Base-by-base conservation (phyloP, 2,797 vertebrate species). In the Limnodromus scolopaceus region DNA sequence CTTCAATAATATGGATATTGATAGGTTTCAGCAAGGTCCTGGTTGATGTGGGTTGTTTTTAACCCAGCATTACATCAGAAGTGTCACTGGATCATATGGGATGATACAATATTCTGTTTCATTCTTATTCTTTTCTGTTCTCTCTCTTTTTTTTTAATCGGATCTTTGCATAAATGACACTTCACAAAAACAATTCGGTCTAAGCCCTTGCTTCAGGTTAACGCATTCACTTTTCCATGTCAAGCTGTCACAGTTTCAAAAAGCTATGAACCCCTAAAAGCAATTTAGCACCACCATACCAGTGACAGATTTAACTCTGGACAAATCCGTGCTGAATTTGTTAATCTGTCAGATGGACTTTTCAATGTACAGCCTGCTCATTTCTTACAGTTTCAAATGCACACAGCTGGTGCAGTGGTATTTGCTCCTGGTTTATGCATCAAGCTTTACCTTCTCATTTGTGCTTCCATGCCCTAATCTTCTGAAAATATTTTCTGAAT, bases 301-400 rank as follows among this genome's bases (percentile, higher is more conserved):
- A 74, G 63, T 82, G 86, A 63, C 66, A 87, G 86, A 82, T 94
- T 94, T 84, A 91, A 92, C 70, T 78, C 88, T n/a, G 86, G 86
- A 89, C 77, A 89, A 93, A 97, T 91, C 88, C 81, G 38, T 49
- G 88, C 63, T 87, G 86, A 89, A 93, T 96, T 93, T 91, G 39
- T 93, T 96, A 82, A 93, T 89, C 93, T 93, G 77, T 93, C 92
- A 89, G 84, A 84, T 70, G 74, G 92, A 92, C 91, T 84, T 89
- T 74, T 66, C 80, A 60, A 16, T 69, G 60, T 48, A 74, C 75
- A 91, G 78, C 78, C 75, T 76, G 66, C 75, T 91, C 68, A 46
- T 70, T 84, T 91, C 89, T 91, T 84, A 68, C 74, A 15, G 28
- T 55, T 86, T 84, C 63, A 76, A 27, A 92, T 61, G 46, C 76